Evolutionary conservation across 2,113 vertebrate species (phyloP).

Genomic region (Lonchura striata): DNA sequence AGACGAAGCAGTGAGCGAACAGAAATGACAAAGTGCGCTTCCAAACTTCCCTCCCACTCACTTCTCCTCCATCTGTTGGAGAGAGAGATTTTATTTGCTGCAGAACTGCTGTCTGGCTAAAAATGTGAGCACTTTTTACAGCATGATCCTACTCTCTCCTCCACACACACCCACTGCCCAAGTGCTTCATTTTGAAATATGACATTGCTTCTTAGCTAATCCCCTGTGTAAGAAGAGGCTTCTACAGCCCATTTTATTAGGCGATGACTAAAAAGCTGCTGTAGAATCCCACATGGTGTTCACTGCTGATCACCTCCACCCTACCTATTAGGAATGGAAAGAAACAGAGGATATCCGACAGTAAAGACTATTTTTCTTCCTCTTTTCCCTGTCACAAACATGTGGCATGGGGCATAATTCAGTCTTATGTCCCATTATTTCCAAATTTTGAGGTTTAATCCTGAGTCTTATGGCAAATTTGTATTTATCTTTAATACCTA

Average conservation of each 20-base stretch:
- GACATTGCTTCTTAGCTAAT: conserved; percentile 16
- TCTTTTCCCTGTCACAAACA: background rate
- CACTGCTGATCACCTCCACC: background rate
- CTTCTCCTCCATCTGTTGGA: conserved; percentile 54
- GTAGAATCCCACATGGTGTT: background rate
- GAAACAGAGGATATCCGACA: background rate
- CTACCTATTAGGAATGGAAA: background rate
- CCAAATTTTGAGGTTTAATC: background rate
- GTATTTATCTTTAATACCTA: background rate
- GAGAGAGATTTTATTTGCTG: conserved; percentile 51
- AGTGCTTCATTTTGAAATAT: conserved; percentile 31
- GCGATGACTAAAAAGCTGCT: conserved; percentile 3
- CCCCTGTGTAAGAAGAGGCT: background rate
- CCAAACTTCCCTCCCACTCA: conserved; percentile 58
- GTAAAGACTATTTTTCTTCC: background rate
- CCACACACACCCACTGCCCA: conserved; percentile 59
- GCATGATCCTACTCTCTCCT: conserved; percentile 56
- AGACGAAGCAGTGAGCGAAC: background rate
- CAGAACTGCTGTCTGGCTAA: conserved; percentile 57
- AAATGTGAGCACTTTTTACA: conserved; percentile 57
- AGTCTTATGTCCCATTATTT: background rate
- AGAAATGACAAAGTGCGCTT: conserved; percentile 36
- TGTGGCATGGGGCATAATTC: background rate
- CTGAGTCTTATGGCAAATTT: background rate
- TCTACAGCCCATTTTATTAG: background rate